A percentile compares a stretch with the other conserved stretches of the same genome.
Evolutionary conservation across 2,113 vertebrate species (phyloP).

Genomic region (Microcebus lehilahytsara): DNA sequence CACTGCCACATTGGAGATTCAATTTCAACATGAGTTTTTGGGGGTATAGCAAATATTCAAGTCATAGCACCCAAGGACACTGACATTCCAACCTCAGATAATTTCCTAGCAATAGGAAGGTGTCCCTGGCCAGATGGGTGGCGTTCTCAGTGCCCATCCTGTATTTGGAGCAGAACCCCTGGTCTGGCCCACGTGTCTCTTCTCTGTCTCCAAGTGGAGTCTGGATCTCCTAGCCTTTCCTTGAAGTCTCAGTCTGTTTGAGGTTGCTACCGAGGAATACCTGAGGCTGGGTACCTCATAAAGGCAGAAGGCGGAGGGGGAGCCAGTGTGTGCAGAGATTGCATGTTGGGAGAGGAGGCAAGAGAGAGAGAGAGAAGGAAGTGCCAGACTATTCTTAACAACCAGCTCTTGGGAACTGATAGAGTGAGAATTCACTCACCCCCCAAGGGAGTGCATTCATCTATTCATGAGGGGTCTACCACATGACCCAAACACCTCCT

Average conservation of each 20-base stretch:
- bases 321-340: neutral
- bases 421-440: neutral
- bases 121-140: neutral
- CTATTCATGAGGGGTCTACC: neutral
- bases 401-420: neutral
- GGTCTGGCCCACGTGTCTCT: neutral
- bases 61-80: neutral
- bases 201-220: neutral
- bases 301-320: neutral
- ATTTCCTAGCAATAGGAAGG: conserved; percentile 35
- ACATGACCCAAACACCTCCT: neutral
- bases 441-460: neutral
- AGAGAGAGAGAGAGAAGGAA: neutral
- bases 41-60: neutral
- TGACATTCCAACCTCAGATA: neutral
- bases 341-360: neutral
- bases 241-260: neutral
- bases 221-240: neutral
- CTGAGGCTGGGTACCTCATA: neutral
- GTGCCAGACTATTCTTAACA: neutral
- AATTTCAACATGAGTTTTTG: neutral
- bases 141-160: neutral
- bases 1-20: neutral
- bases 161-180: neutral
- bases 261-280: neutral